These are phyloP conservation scores for Pachydiplax longipennis DNA, from an alignment of 2,888 invertebrate species.

Conservation along the genomic window DNA sequence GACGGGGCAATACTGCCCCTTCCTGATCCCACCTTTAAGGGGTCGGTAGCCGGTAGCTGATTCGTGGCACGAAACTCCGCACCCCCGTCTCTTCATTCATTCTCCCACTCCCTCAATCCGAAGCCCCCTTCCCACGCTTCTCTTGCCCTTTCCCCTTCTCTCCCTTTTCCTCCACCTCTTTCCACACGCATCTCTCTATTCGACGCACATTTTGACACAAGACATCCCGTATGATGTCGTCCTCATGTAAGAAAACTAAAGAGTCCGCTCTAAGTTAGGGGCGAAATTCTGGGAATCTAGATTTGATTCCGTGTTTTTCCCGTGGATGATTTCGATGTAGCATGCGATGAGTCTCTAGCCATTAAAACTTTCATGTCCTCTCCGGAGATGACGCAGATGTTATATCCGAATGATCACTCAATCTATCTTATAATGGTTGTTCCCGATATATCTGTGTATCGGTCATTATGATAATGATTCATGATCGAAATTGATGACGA, in stretches of 20 bases:
- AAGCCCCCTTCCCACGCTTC: background rate
- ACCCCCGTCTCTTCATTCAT: conserved; percentile 12
- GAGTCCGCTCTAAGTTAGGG: background rate
- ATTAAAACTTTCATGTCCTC: background rate
- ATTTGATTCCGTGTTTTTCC: too few relatives aligned
- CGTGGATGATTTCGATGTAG: too few relatives aligned
- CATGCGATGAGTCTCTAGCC: background rate
- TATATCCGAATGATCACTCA: too few relatives aligned
- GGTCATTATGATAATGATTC: too few relatives aligned
- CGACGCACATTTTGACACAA: background rate
- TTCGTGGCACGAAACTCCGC: background rate
- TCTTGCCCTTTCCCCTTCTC: background rate
- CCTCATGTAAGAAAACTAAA: background rate
- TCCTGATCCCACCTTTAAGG: background rate
- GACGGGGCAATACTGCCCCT: background rate
- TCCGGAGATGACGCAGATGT: background rate
- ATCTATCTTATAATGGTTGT: too few relatives aligned
- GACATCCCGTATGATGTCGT: background rate
- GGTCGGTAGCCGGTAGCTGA: background rate
- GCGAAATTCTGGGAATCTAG: too few relatives aligned
- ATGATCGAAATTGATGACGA: too few relatives aligned
- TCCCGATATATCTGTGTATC: too few relatives aligned
- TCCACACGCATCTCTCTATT: background rate
- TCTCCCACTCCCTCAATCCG: conserved; percentile 20
- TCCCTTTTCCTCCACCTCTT: background rate